Percentiles rank a stretch among this genome's conserved stretches.
phyloP scores from a whole-genome alignment of 2,888 invertebrate genomes.

The Sicus ferrugineus region DNA sequence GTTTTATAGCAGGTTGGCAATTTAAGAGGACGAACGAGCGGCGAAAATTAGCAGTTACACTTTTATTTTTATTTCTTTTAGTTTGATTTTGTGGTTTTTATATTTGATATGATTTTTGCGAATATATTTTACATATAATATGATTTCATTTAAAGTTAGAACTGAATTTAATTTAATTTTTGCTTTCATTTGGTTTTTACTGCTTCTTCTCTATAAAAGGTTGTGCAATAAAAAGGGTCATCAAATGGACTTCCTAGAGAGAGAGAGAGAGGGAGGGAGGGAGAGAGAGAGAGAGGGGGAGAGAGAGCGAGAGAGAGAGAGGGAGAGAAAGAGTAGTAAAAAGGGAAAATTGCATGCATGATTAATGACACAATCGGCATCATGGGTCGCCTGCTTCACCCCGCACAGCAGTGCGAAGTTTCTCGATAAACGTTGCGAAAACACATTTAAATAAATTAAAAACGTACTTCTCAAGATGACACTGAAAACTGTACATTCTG shows the following conservation, averaged over 20 bases:
- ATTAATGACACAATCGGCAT: slow-evolving; percentile 32
- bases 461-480: slow-evolving; percentile 12
- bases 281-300: neutral
- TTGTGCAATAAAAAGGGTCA: too few species aligned
- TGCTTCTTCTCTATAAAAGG: too few species aligned
- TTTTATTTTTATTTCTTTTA: neutral
- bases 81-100: too few species aligned
- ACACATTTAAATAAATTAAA: neutral
- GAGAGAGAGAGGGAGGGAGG: neutral
- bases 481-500: slow-evolving; percentile 8
- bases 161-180: too few species aligned
- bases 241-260: too few species aligned
- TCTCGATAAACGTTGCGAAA: neutral
- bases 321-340: neutral
- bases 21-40: neutral
- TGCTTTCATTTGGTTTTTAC: too few species aligned
- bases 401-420: neutral
- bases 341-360: slow-evolving; percentile 51
- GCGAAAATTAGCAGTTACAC: too few species aligned
- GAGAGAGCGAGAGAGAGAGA: too few species aligned
- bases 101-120: too few species aligned
- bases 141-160: too few species aligned
- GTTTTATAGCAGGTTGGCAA: neutral
- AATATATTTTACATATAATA: too few species aligned
- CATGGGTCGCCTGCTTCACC: neutral